These are phyloP conservation scores for Bombyx huttoni DNA, from an alignment of 2,888 invertebrate species.

Conservation along the genomic window DNA sequence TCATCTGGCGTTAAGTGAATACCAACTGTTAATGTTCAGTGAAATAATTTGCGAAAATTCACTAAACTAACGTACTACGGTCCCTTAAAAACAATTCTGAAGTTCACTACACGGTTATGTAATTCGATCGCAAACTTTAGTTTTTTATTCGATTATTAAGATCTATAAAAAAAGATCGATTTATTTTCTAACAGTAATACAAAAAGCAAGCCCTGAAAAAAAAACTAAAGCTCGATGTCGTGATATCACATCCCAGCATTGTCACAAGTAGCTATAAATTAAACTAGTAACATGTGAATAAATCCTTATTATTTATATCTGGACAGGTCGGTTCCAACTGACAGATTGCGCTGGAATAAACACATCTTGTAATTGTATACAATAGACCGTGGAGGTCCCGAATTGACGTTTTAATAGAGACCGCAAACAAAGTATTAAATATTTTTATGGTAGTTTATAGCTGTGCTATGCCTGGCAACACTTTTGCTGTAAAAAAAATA, in stretches of 20 bases:
- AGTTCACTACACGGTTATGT: too few relatives aligned
- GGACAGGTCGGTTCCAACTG: conserved; percentile 26
- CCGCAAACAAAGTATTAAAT: conserved; percentile 6
- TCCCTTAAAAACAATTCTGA: too few relatives aligned
- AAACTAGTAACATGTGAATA: conserved; percentile 41
- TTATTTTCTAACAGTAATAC: too few relatives aligned
- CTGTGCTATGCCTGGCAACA: neutral
- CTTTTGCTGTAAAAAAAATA: neutral
- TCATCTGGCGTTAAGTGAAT: too few relatives aligned
- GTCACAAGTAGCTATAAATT: conserved; percentile 62
- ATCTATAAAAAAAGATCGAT: too few relatives aligned
- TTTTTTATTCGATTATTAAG: too few relatives aligned
- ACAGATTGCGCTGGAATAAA: conserved; percentile 62
- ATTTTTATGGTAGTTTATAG: neutral
- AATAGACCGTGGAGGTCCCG: conserved; percentile 35
- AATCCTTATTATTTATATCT: conserved; percentile 54
- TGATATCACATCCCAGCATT: conserved; percentile 27
- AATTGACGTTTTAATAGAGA: conserved; percentile 63
- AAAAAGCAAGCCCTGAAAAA: too few relatives aligned
- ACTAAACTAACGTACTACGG: too few relatives aligned
- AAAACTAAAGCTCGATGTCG: conserved; percentile 11
- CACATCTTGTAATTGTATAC: conserved; percentile 65
- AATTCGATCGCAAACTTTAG: too few relatives aligned
- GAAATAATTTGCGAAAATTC: too few relatives aligned
- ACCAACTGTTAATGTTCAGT: too few relatives aligned